Percentiles rank a stretch among this genome's conserved stretches.
phyloP scores from a whole-genome alignment of 1,140 invertebrate species.

The Magallana angulata region DNA sequence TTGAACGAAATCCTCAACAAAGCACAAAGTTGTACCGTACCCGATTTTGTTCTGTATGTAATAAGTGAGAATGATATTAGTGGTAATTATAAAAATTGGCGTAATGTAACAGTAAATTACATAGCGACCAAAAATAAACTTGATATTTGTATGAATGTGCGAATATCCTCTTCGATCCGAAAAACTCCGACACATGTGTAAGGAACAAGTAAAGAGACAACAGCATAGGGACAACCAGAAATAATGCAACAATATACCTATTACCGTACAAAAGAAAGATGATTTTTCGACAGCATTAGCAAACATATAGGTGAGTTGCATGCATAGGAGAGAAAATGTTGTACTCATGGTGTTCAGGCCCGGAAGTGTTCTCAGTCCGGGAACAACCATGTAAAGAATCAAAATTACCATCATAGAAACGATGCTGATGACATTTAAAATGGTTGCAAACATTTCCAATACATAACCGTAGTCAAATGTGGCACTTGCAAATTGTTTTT shows the following conservation, averaged over 20 bases:
- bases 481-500: too few species aligned
- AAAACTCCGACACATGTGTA: neutral
- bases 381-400: neutral
- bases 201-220: neutral
- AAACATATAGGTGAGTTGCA: neutral
- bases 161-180: neutral
- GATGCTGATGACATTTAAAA: neutral
- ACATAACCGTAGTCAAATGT: too few species aligned
- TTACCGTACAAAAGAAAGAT: neutral
- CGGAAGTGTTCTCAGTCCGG: neutral
- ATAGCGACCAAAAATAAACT: neutral
- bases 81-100: neutral
- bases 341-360: neutral
- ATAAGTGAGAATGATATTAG: neutral
- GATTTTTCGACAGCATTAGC: neutral
- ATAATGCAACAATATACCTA: neutral
- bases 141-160: neutral
- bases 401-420: neutral
- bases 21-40: slow-evolving; percentile 25
- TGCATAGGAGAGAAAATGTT: neutral
- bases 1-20: slow-evolving; percentile 7
- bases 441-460: too few species aligned
- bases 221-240: neutral
- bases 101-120: neutral
- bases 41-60: neutral